These are phyloP conservation scores for Dyspetes luteomarginatus DNA, from an alignment of 2,888 invertebrate species.

Conservation along the genomic window DNA sequence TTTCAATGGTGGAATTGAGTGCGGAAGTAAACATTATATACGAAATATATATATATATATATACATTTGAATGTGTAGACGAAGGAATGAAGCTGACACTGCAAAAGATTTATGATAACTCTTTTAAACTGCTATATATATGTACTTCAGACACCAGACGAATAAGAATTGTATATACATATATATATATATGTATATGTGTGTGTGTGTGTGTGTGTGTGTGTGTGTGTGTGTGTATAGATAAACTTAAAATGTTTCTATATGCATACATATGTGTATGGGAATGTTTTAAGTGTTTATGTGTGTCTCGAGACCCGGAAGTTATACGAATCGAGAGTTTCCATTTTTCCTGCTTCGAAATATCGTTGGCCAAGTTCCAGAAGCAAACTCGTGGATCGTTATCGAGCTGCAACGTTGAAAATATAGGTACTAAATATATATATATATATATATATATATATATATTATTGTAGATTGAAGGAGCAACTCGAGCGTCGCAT, in stretches of 20 bases:
- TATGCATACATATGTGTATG: conserved; percentile 9
- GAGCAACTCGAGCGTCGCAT: conserved; percentile 51
- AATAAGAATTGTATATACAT: too few species aligned
- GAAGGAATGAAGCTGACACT: conserved; percentile 29
- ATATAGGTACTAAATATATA: conserved; percentile 16
- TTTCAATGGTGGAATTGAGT: conserved; percentile 46
- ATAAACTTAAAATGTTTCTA: too few species aligned
- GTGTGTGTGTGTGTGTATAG: too few species aligned
- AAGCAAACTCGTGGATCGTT: conserved; percentile 54
- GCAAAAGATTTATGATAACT: conserved; percentile 51
- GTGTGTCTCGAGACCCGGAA: conserved; percentile 52
- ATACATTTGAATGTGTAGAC: background rate
- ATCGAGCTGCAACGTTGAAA: conserved; percentile 52
- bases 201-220: too few species aligned
- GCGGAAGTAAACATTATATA: background rate
- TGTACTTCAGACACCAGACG: background rate
- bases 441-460: background rate
- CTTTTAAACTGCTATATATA: conserved; percentile 32
- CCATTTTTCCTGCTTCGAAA: conserved; percentile 38
- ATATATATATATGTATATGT: too few species aligned
- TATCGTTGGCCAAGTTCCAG: conserved; percentile 61
- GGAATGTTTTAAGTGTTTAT: conserved; percentile 31
- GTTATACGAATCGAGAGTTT: conserved; percentile 52
- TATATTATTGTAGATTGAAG: background rate
- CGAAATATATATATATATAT: background rate